Evolutionary conservation across 2,797 vertebrate genomes (phyloP).

Genomic region (Eulemur albifrons): DNA sequence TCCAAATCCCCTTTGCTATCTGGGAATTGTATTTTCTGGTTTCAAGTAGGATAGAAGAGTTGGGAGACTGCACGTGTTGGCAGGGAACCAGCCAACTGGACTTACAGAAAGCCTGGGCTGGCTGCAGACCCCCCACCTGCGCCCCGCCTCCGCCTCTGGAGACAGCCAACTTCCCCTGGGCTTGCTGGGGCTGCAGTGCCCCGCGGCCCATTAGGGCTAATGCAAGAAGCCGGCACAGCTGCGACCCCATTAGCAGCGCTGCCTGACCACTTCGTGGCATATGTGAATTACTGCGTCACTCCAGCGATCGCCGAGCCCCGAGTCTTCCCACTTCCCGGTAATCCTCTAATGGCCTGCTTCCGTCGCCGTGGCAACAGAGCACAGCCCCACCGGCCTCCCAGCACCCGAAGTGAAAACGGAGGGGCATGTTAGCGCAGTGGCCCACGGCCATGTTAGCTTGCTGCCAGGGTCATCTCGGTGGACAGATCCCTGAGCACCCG

Average conservation of each 20-base stretch:
- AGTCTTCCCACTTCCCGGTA: neutral
- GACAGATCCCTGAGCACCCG: accelerated
- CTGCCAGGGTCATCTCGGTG: neutral
- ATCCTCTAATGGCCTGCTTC: slow-evolving; percentile 35
- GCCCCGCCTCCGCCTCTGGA: accelerated
- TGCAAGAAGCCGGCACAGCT: accelerated
- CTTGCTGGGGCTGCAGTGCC: neutral
- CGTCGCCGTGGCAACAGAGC: slow-evolving; percentile 52
- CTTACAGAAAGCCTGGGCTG: neutral
- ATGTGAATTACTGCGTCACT: neutral
- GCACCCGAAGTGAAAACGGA: slow-evolving; percentile 16
- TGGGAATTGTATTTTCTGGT: neutral
- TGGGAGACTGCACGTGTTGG: neutral
- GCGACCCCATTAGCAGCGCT: neutral
- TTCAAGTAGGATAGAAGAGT: neutral
- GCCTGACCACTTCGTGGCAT: neutral
- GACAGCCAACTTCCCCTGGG: neutral
- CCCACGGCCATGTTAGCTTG: neutral
- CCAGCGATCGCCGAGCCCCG: neutral
- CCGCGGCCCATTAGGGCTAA: neutral
- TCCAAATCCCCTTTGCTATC: neutral
- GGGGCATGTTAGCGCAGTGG: neutral
- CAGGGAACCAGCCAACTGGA: neutral
- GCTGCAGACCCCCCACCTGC: neutral
- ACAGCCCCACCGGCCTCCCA: neutral